Conservation (phyloP, 2,888 invertebrate species). For the Nephrocerus scutellatus region DNA sequence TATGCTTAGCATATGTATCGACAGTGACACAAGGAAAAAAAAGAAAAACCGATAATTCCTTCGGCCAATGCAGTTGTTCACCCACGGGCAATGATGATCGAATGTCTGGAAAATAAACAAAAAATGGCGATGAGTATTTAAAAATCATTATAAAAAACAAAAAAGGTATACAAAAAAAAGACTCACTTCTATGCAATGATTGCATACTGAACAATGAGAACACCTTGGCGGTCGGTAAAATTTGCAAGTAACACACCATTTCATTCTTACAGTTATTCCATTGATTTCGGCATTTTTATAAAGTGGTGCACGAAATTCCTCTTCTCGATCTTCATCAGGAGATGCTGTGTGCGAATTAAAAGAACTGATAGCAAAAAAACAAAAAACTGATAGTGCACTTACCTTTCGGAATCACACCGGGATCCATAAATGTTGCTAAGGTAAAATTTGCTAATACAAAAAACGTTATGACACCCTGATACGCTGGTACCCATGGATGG, state of each 20-base stretch:
- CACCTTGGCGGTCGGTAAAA: slow-evolving; percentile 99
- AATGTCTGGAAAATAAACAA: slow-evolving; percentile 93
- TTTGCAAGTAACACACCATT: slow-evolving; percentile 99
- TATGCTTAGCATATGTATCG: slow-evolving; percentile 96
- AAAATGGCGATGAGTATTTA: slow-evolving; percentile 17
- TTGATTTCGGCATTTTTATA: slow-evolving; percentile 98
- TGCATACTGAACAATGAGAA: slow-evolving; percentile 98
- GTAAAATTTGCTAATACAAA: slow-evolving; percentile 98
- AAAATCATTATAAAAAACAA: slow-evolving; percentile 9
- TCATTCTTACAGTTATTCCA: slow-evolving; percentile 98
- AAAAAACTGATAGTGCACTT: slow-evolving; percentile 23
- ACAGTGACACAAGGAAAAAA: slow-evolving; percentile 93
- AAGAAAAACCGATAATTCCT: slow-evolving; percentile 98
- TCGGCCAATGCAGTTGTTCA: slow-evolving; percentile 94
- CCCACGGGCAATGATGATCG: slow-evolving; percentile 99
- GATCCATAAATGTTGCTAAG: slow-evolving; percentile 98
- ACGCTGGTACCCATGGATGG: slow-evolving; percentile 85
- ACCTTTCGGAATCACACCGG: slow-evolving; percentile 98
- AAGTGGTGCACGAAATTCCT: slow-evolving; percentile 92
- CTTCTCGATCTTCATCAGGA: slow-evolving; percentile 94
- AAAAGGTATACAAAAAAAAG: slow-evolving; percentile 16
- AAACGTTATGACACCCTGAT: slow-evolving; percentile 90
- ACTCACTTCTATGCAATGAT: slow-evolving; percentile 92
- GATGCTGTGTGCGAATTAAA: slow-evolving; percentile 58
- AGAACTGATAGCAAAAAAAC: slow-evolving; percentile 5